These are phyloP conservation scores for Sminthurides aquaticus DNA, from an alignment of 2,888 invertebrate species.

Conservation along the genomic window DNA sequence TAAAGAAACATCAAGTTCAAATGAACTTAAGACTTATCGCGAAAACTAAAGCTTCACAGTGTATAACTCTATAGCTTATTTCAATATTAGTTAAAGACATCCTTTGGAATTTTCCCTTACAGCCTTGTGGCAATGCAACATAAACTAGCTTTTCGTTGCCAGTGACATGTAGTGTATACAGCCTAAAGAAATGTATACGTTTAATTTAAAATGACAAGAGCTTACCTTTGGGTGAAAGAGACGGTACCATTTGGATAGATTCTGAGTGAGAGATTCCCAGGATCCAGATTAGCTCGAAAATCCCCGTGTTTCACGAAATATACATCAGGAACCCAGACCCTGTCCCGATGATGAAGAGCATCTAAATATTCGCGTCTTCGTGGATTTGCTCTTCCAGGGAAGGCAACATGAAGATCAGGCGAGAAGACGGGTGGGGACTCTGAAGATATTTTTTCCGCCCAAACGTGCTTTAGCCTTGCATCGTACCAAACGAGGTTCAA, in stretches of 20 bases:
- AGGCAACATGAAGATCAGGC: slow-evolving; percentile 40
- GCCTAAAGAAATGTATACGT: too few species aligned
- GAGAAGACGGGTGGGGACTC: slow-evolving; percentile 31
- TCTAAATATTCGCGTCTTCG: slow-evolving; percentile 58
- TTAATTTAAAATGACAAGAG: too few species aligned
- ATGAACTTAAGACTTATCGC: too few species aligned
- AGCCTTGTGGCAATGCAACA: too few species aligned
- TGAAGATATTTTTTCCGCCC: slow-evolving; percentile 70
- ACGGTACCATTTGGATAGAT: slow-evolving; percentile 89
- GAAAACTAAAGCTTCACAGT: too few species aligned
- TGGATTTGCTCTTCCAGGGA: slow-evolving; percentile 41
- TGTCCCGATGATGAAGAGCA: slow-evolving; percentile 82
- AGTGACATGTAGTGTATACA: too few species aligned
- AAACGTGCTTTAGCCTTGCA: slow-evolving; percentile 77
- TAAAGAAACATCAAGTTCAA: too few species aligned
- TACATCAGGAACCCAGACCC: slow-evolving; percentile 66
- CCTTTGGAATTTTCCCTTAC: too few species aligned
- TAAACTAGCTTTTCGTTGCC: too few species aligned
- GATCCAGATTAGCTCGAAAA: slow-evolving; percentile 87
- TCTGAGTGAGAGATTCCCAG: slow-evolving; percentile 84
- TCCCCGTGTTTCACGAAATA: slow-evolving; percentile 96
- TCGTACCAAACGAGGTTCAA: slow-evolving; percentile 91
- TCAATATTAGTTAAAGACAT: too few species aligned
- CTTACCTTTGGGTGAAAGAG: slow-evolving; percentile 81
- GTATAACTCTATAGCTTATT: too few species aligned